Base-by-base conservation (phyloP, 2,888 invertebrate species). In the Sinhomidia bicolor region DNA sequence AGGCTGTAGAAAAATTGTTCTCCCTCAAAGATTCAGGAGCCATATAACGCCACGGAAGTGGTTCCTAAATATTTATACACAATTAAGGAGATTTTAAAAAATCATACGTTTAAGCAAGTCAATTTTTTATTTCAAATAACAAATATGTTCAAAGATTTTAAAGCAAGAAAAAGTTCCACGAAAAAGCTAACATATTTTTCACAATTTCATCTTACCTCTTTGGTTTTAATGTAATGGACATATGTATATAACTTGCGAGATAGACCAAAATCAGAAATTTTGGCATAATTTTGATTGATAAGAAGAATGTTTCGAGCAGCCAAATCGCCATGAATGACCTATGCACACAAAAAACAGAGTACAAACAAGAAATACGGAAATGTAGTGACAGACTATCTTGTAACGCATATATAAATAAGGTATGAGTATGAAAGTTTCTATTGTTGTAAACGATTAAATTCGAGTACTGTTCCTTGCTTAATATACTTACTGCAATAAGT, bases 11-110 rank as follows among this genome's bases (percentile, higher is more conserved):
- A 32, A 89, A 89, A 57, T 65, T 78, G 29, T 81, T 62, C 29
- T 86, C 82, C 20, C 41, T 71, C 20, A 89, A 60, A 0, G 85
- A 89, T 74, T 89, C 89, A 44, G 85, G 44, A 1, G 85, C 85
- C 89, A 89, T 86, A 54, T 65, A 86, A 9, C 85, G 85, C 89
- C 89, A 89, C 17, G 89, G 89, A 0, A 89, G 51, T 7, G 89
- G 89, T 20, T 89, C 85, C 89, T 89, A 29, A 62, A 47, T 88
- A 44, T 87, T 29, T n/a, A n/a, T n/a, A n/a, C n/a, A n/a, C n/a
- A n/a, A n/a, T n/a, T n/a, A n/a, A n/a, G n/a, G n/a, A n/a, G n/a
- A n/a, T n/a, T n/a, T n/a, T n/a, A n/a, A n/a, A n/a, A n/a, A n/a
- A n/a, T n/a, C n/a, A n/a, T n/a, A n/a, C n/a, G n/a, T n/a, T n/a